These are phyloP conservation scores for Ceriagrion tenellum DNA, from an alignment of 2,888 invertebrate species.

Conservation along the genomic window DNA sequence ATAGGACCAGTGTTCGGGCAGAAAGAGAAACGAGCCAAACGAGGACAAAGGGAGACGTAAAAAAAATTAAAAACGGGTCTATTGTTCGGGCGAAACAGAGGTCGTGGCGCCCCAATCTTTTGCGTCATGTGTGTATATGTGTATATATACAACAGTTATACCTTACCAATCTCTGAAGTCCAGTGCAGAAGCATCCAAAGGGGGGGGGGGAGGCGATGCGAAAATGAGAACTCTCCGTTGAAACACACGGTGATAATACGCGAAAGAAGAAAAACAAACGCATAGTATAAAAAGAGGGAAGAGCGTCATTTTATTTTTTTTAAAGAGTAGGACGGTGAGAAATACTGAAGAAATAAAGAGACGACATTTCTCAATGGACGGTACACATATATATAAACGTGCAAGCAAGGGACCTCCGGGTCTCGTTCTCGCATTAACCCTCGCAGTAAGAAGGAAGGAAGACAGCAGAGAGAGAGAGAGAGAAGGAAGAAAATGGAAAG, in stretches of 20 bases:
- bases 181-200: background rate
- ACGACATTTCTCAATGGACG: background rate
- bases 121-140: background rate
- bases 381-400: background rate
- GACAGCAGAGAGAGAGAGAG: background rate
- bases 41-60: background rate
- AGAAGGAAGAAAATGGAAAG: background rate
- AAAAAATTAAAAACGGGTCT: background rate
- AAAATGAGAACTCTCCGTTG: conserved; percentile 6
- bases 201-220: background rate
- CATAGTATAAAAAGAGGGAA: background rate
- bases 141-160: background rate
- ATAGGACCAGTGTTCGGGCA: background rate
- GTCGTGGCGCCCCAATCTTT: background rate
- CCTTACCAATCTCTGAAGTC: background rate
- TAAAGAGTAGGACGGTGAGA: background rate
- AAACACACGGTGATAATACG: background rate
- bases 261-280: background rate
- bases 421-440: background rate
- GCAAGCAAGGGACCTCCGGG: background rate
- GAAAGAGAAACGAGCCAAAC: conserved; percentile 3
- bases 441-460: background rate
- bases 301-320: background rate
- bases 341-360: background rate
- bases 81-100: background rate